These are phyloP conservation scores for Plebejus argus DNA, from an alignment of 2,888 invertebrate species.

Conservation along the genomic window DNA sequence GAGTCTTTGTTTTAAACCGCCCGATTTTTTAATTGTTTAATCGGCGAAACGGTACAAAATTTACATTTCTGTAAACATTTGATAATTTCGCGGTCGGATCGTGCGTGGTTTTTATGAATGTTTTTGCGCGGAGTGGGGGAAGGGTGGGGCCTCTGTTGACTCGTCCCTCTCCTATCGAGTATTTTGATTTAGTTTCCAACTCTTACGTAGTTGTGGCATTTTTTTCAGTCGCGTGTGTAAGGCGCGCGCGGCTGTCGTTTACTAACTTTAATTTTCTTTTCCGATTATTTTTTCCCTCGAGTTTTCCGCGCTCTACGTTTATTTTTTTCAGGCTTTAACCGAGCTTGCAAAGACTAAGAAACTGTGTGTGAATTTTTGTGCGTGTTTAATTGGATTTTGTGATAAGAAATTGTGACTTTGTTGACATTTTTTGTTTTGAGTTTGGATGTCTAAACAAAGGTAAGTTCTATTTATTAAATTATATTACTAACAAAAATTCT, in stretches of 20 bases:
- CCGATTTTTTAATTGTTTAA: slow-evolving; percentile 69
- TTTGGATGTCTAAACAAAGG: slow-evolving; percentile 76
- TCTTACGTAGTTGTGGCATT: slow-evolving; percentile 78
- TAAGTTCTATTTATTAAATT: slow-evolving; percentile 48
- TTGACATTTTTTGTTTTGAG: slow-evolving; percentile 49
- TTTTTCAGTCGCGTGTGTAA: slow-evolving; percentile 79
- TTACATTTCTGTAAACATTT: slow-evolving; percentile 66
- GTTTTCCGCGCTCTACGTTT: slow-evolving; percentile 53
- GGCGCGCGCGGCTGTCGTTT: slow-evolving; percentile 70
- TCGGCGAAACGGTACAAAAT: slow-evolving; percentile 58
- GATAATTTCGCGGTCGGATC: slow-evolving; percentile 74
- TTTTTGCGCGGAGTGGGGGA: slow-evolving; percentile 77
- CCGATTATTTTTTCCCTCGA: slow-evolving; percentile 48
- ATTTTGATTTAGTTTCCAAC: slow-evolving; percentile 81
- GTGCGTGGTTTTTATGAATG: slow-evolving; percentile 77
- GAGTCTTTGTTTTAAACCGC: slow-evolving; percentile 73
- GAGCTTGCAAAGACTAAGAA: slow-evolving; percentile 45
- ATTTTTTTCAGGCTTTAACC: slow-evolving; percentile 51
- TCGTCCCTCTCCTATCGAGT: slow-evolving; percentile 79
- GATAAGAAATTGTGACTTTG: slow-evolving; percentile 53
- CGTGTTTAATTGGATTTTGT: slow-evolving; percentile 53
- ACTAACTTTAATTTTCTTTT: slow-evolving; percentile 49
- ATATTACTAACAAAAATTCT: slow-evolving; percentile 28
- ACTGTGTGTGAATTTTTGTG: slow-evolving; percentile 48
- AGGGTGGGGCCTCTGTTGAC: slow-evolving; percentile 75